phyloP scores from a whole-genome alignment of 2,888 invertebrate species.

The Acanthococcus lagerstroemiae region DNA sequence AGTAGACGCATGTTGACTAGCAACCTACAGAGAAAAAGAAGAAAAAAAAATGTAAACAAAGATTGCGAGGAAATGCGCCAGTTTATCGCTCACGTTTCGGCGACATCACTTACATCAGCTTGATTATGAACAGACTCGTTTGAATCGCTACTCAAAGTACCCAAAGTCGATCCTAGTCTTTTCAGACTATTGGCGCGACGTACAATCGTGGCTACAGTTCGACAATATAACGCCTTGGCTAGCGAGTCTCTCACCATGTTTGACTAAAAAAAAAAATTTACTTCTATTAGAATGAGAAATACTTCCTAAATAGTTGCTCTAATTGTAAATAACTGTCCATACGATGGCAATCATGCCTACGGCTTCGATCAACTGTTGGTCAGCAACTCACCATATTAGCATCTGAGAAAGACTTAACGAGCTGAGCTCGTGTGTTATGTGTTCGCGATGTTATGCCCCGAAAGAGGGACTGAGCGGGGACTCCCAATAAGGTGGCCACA shows the following conservation, averaged over 20 bases:
- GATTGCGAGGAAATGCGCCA: background rate
- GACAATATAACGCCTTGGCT: constrained; percentile 85
- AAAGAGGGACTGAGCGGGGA: constrained; percentile 62
- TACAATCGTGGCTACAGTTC: constrained; percentile 88
- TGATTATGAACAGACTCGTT: constrained; percentile 86
- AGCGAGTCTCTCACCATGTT: constrained; percentile 80
- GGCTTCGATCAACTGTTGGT: background rate
- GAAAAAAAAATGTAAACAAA: background rate
- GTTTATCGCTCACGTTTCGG: too few relatives aligned
- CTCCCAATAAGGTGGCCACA: constrained; percentile 72
- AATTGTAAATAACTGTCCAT: background rate
- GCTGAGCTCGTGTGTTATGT: constrained; percentile 64
- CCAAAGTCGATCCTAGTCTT: constrained; percentile 50
- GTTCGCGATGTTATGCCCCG: constrained; percentile 75
- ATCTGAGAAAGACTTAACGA: constrained; percentile 70
- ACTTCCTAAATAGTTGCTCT: background rate
- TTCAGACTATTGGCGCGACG: constrained; percentile 85
- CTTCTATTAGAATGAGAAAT: background rate
- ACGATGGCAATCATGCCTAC: too few relatives aligned
- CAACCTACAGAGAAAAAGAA: constrained; percentile 43
- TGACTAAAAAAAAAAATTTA: constrained; percentile 46
- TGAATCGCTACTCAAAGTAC: constrained; percentile 80
- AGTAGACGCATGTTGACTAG: constrained; percentile 75
- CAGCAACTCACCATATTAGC: constrained; percentile 59
- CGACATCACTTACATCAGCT: constrained; percentile 49